These are phyloP conservation scores for Peribatodes rhomboidaria DNA, from an alignment of 2,888 invertebrate species.

Conservation along the genomic window DNA sequence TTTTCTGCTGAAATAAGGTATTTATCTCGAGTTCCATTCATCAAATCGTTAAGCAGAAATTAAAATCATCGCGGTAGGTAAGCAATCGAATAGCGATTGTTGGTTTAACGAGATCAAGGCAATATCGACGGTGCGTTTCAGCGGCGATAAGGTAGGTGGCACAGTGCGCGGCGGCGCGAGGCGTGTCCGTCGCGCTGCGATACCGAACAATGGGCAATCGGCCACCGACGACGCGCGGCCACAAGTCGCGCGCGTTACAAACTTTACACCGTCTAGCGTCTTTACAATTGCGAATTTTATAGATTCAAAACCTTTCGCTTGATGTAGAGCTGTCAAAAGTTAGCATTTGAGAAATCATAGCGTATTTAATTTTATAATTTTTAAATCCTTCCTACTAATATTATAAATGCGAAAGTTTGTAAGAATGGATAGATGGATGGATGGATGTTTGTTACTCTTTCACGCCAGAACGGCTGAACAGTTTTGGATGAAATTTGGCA, in stretches of 20 bases:
- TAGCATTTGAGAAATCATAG: background rate
- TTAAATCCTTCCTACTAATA: too few species aligned
- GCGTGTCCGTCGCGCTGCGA: constrained; percentile 80
- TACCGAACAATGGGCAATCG: constrained; percentile 81
- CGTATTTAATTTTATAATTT: too few species aligned
- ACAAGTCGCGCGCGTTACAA: constrained; percentile 38
- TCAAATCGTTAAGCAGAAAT: constrained; percentile 58
- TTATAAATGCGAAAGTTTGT: too few species aligned
- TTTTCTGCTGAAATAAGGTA: constrained; percentile 13
- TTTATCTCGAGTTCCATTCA: constrained; percentile 47
- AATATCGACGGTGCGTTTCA: constrained; percentile 68
- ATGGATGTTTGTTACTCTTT: too few species aligned
- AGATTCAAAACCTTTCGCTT: constrained; percentile 5
- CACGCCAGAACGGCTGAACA: too few species aligned
- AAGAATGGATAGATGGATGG: too few species aligned
- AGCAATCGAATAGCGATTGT: constrained; percentile 73
- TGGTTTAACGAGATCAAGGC: constrained; percentile 79
- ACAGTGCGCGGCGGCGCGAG: constrained; percentile 76
- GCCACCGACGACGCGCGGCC: constrained; percentile 58
- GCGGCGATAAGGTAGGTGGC: constrained; percentile 78
- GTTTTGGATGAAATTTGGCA: too few species aligned
- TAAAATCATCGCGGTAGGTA: constrained; percentile 72
- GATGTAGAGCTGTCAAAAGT: background rate
- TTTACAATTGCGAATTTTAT: constrained; percentile 38
- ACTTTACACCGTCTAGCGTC: constrained; percentile 37